Evolutionary conservation across 2,888 invertebrate genomes (phyloP).

Genomic region (Cacoxenus indagator): DNA sequence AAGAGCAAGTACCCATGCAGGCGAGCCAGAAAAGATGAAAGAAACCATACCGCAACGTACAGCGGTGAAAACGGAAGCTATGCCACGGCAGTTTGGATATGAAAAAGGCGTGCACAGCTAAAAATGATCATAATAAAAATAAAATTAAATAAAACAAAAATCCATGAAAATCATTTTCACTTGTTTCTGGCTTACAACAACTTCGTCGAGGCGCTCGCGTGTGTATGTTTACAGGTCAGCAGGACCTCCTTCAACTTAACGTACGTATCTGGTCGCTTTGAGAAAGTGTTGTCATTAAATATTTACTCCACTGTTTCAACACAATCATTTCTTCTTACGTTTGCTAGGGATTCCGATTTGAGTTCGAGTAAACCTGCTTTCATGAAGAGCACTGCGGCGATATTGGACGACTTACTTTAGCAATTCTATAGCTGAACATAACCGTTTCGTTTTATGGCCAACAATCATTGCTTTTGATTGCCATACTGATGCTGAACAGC

Average conservation of each 20-base stretch:
- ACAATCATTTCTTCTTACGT: slow-evolving; percentile 31
- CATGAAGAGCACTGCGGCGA: not conserved
- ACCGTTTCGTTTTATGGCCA: slow-evolving; percentile 67
- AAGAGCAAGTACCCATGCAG: slow-evolving; percentile 27
- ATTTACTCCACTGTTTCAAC: slow-evolving; percentile 49
- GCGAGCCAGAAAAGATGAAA: slow-evolving; percentile 2
- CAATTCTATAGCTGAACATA: slow-evolving; percentile 56
- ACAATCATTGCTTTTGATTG: slow-evolving; percentile 69
- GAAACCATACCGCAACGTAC: slow-evolving; percentile 13
- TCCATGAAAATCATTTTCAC: slow-evolving; percentile 56
- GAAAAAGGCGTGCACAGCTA: slow-evolving; percentile 20
- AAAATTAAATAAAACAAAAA: slow-evolving; percentile 60
- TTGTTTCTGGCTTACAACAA: slow-evolving; percentile 48
- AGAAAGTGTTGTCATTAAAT: slow-evolving; percentile 47
- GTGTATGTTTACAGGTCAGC: not conserved
- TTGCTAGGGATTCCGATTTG: slow-evolving; percentile 37
- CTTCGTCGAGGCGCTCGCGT: slow-evolving; percentile 21
- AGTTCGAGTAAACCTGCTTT: not conserved
- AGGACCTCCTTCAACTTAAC: not conserved
- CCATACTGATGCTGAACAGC: slow-evolving; percentile 53
- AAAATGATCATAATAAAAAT: slow-evolving; percentile 61
- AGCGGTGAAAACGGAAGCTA: not conserved
- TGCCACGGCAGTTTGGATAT: not conserved
- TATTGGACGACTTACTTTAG: slow-evolving; percentile 22
- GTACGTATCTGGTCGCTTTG: not conserved